Evolutionary conservation across 2,888 invertebrate genomes (phyloP), one percentile per base, ranked within the genome.

Genomic region (Brachypalpus laphriformis): DNA sequence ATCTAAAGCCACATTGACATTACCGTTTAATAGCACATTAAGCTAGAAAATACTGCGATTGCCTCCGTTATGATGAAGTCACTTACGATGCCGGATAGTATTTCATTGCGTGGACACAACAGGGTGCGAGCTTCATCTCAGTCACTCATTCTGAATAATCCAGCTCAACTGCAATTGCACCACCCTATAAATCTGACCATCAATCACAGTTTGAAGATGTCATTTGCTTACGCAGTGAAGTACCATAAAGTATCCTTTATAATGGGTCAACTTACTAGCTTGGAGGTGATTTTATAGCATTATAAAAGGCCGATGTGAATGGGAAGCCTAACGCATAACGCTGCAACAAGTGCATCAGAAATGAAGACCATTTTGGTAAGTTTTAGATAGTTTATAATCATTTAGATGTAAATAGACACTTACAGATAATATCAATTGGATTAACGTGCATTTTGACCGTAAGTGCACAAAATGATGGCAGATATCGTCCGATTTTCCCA

Each of bases 401-500:
- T n/a, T n/a, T n/a, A n/a, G n/a, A n/a, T n/a, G n/a, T n/a, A n/a
- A n/a, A n/a, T n/a, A n/a, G n/a, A n/a, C n/a, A 14, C 22, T 70
- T 63, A 2, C 9, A 83, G 83, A 59, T 80, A 25, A 16, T 83
- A 1, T 7, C 42, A 8, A 16, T 74, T 11, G 80, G 74, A 70
- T 71, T 89, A 51, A 76, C 87, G 42, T 70, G 87, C 20, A 54
- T 87, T n/a, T 86, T 87, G 8, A 37, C 74, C 1, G 87, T 72
- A 1, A 71, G 85, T 54, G 90, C 89, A 31, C 91, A 91, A 70
- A 88, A 82, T 31, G 92, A 93, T 77, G 94, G 94, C 0, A 91
- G 92, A 59, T 94, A 94, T 88, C 92, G 90, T 6, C 42, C 68
- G 93, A 93, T 91, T 91, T 54, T 94, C 93, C 88, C 92, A 90